These are phyloP conservation scores for Ranitomeya variabilis DNA, from an alignment of 2,113 vertebrate genomes.

Conservation along the genomic window DNA sequence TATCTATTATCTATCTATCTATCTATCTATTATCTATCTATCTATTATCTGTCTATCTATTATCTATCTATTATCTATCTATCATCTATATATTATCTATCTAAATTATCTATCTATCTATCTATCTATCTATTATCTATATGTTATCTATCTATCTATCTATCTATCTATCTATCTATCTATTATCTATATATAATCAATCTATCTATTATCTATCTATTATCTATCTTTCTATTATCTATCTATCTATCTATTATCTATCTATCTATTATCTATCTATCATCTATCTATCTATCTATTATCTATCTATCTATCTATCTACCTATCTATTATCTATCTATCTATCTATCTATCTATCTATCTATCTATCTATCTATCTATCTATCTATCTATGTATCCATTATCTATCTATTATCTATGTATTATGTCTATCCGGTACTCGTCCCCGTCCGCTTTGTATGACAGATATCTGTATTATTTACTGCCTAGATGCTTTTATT, in stretches of 20 bases:
- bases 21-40: not conserved
- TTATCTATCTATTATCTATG: not conserved
- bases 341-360: conserved; percentile 12
- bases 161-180: conserved; percentile 5
- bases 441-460: not conserved
- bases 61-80: conserved; percentile 22
- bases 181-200: not conserved
- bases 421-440: no score
- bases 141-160: not conserved
- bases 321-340: conserved; percentile 4
- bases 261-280: not conserved
- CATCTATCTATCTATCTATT: not conserved
- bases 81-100: not conserved
- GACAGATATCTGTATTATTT: not conserved
- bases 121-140: not conserved
- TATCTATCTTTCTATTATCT: not conserved
- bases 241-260: not conserved
- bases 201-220: not conserved
- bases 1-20: conserved; percentile 2
- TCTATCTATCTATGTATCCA: not conserved
- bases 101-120: conserved; percentile 13
- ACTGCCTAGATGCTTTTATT: not conserved
- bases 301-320: conserved; percentile 20
- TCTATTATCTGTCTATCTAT: not conserved
- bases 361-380: conserved; percentile 9